These are phyloP conservation scores for Volucella zonaria DNA, from an alignment of 2,888 invertebrate genomes.

Conservation along the genomic window DNA sequence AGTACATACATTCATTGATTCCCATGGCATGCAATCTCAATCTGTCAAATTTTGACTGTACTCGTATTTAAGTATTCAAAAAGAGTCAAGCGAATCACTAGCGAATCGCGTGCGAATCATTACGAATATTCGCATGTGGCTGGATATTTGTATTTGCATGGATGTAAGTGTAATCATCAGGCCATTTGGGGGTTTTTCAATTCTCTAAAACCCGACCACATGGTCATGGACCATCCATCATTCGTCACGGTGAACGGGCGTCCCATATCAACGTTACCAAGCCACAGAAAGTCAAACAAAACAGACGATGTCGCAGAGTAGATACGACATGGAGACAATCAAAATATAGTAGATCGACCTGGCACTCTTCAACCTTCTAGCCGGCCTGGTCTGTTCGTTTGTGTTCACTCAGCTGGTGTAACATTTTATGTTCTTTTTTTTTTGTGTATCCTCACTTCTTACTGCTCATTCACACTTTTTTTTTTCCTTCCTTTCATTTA, in stretches of 20 bases:
- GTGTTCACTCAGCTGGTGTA: constrained; percentile 64
- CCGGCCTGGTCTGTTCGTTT: not conserved
- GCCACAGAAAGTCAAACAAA: constrained; percentile 47
- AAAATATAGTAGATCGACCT: constrained; percentile 28
- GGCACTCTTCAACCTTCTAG: too few relatives aligned
- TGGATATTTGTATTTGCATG: not conserved
- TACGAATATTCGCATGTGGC: constrained; percentile 26
- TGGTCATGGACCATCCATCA: constrained; percentile 63
- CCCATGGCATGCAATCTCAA: constrained; percentile 39
- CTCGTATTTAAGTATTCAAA: not conserved
- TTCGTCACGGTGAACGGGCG: constrained; percentile 41
- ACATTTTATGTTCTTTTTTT: constrained; percentile 56
- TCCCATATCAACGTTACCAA: constrained; percentile 27
- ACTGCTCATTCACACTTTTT: constrained; percentile 54
- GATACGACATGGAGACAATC: constrained; percentile 61
- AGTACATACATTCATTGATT: constrained; percentile 12
- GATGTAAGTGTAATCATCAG: constrained; percentile 51
- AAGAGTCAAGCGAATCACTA: constrained; percentile 29
- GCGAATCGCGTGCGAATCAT: constrained; percentile 57
- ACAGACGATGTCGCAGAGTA: constrained; percentile 50
- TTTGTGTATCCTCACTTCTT: constrained; percentile 23
- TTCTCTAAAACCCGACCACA: constrained; percentile 18
- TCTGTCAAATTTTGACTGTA: constrained; percentile 31
- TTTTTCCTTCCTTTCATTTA: constrained; percentile 43
- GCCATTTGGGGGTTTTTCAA: constrained; percentile 8